Evolutionary conservation across 1,140 invertebrate species (phyloP), one percentile per base, ranked within the genome.

Genomic region (Drosophila quadrilineata): DNA sequence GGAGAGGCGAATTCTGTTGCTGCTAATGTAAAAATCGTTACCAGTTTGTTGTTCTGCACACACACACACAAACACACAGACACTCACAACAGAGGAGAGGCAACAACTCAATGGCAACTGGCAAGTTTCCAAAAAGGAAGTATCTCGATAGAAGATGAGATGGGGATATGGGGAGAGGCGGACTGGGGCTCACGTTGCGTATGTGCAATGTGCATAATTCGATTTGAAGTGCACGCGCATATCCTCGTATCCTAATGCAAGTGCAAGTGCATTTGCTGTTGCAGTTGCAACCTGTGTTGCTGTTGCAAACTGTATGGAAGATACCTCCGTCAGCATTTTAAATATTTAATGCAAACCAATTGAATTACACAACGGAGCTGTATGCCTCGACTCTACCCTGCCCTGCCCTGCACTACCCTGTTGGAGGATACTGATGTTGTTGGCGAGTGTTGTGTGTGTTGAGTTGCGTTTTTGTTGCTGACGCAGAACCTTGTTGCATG

Each of bases 21-120:
- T 59, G 60, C 79, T 85, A 85, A 85, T 85, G 79, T 85, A 67
- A 74, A 85, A 85, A 85, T 85, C 79, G 79, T 85, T 85, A 79
- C 56, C n/a, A 69, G 54, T 69, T 82, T 62, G 62, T 50, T 82
- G 76, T n/a, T n/a, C n/a, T 35, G 22, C 21, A 58, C 50, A 49
- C 22, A 43, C 16, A 40, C 21, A 54, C 16, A 19, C 10, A 49
- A 48, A 29, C 57, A 45, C 31, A 60, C 67, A 63, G 68, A 49
- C 33, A 36, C 26, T 53, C 12, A 41, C 6, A 28, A 26, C 40
- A 46, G n/a, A 16, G n/a, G n/a, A n/a, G n/a, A n/a, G n/a, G n/a
- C n/a, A n/a, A n/a, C n/a, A n/a, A n/a, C n/a, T n/a, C n/a, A n/a
- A n/a, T n/a, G 45, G 22, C 46, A 49, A 35, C 9, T 26, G 53